These are phyloP conservation scores for Lomographa bimaculata DNA, from an alignment of 2,888 invertebrate species.

Conservation along the genomic window DNA sequence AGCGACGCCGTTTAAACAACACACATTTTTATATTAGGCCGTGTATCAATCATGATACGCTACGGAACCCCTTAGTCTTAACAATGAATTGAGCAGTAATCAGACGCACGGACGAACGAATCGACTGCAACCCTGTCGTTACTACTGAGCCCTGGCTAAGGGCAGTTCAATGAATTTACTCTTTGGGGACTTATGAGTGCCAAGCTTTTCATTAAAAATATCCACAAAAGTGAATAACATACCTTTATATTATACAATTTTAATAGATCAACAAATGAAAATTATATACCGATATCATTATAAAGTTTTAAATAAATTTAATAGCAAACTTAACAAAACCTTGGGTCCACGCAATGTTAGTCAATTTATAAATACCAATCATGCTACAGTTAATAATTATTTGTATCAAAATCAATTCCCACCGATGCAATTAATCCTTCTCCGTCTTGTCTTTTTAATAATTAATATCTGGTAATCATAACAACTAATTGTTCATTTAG, in stretches of 20 bases:
- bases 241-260: conserved; percentile 60
- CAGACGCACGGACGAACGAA: conserved; percentile 77
- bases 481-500: conserved; percentile 56
- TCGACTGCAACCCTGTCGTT: conserved; percentile 73
- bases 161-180: conserved; percentile 56
- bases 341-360: not conserved
- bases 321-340: conserved; percentile 30
- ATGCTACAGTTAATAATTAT: conserved; percentile 39
- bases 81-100: conserved; percentile 76
- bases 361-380: conserved; percentile 2
- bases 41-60: conserved; percentile 61
- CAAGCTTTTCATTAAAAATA: conserved; percentile 75
- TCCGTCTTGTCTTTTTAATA: conserved; percentile 35
- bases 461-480: conserved; percentile 45
- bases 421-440: conserved; percentile 53
- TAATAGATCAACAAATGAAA: no score
- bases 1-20: conserved; percentile 42
- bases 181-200: conserved; percentile 70
- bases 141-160: conserved; percentile 72
- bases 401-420: conserved; percentile 69
- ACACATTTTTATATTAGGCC: conserved; percentile 57
- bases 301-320: conserved; percentile 51
- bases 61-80: conserved; percentile 64
- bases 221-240: conserved; percentile 77
- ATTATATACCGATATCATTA: conserved; percentile 55